Evolutionary conservation across 2,797 vertebrate species (phyloP), one percentile per base, ranked within the genome.

Genomic region (Lagothrix lagotricha): DNA sequence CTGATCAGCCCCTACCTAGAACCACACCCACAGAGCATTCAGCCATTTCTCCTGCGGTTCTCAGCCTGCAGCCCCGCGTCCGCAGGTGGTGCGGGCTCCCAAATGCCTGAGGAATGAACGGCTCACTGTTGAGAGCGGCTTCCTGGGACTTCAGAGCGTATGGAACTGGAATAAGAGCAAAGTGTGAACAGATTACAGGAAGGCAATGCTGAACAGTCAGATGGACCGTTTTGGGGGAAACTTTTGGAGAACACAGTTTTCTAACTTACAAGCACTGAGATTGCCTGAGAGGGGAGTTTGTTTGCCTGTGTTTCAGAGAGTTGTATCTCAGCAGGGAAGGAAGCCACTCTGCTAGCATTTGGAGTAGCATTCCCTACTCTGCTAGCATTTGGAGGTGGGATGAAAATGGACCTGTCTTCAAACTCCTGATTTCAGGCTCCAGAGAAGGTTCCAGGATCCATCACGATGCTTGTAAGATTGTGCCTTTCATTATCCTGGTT

Each of bases 351-450:
- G 58, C 88, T 86, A 81, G 57, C 54, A 48, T 89, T 67, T 30
- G 57, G 48, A 88, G 81, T 17, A 36, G 81, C 58, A 84, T 73
- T 8, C 85, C 81, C 17, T 20, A 12, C 44, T 54, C 88, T 58
- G 58, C 88, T 86, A 81, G 57, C 54, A 48, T 89, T 67, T 30
- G 57, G 48, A 88, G 81, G 58, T 30, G 2, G 88, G 90, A 89
- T 26, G 52, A 79, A 95, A 75, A 30, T 4, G 95, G 86, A 95
- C 64, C 20, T 44, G 8, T 33, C 67, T 33, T 36, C 89, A 94
- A 93, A 64, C 77, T 75, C 77, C 73, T 95, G 52, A 97, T 91
- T 96, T 94, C 79, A 94, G 86, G 79, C 93, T 96, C 82, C 89
- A 30, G 24, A 0, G 33, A 2, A 93, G 85, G 61, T 76, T 73